phyloP scores from a whole-genome alignment of 2,113 vertebrate genomes.

The Pandion haliaetus region DNA sequence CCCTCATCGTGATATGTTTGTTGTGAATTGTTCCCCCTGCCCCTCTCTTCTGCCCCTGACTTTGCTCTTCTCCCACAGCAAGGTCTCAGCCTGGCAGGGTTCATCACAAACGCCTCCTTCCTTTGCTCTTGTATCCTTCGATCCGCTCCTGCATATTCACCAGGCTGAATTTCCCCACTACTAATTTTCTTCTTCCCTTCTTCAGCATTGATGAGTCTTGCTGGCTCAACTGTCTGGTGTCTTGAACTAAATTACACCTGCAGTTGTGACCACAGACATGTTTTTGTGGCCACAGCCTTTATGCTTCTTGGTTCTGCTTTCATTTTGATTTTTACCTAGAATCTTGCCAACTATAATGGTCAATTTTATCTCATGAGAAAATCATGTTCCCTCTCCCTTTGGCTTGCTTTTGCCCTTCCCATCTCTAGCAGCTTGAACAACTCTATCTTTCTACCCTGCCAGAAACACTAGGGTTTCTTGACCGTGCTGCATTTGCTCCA shows the following conservation, averaged over 20 bases:
- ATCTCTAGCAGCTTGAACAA: background rate
- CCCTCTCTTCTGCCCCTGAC: background rate
- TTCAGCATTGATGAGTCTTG: background rate
- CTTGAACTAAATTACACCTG: background rate
- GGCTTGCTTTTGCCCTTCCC: background rate
- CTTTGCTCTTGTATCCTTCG: background rate
- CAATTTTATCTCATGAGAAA: background rate
- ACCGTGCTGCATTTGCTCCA: background rate
- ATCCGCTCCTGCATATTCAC: background rate
- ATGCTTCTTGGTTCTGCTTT: background rate
- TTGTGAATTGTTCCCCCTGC: accelerated
- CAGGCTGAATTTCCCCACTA: background rate
- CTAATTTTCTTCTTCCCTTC: background rate
- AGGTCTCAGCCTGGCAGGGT: background rate
- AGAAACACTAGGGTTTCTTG: background rate
- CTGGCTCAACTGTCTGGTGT: background rate
- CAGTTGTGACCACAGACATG: background rate
- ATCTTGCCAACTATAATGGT: background rate
- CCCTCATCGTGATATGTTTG: background rate
- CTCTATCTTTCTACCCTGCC: background rate
- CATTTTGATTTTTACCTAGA: background rate
- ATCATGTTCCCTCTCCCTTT: background rate
- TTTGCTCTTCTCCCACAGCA: background rate
- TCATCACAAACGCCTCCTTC: background rate
- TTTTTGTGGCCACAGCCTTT: background rate